Conservation (phyloP, 1,140 invertebrate species). For the Oreohelix idahoensis region DNA sequence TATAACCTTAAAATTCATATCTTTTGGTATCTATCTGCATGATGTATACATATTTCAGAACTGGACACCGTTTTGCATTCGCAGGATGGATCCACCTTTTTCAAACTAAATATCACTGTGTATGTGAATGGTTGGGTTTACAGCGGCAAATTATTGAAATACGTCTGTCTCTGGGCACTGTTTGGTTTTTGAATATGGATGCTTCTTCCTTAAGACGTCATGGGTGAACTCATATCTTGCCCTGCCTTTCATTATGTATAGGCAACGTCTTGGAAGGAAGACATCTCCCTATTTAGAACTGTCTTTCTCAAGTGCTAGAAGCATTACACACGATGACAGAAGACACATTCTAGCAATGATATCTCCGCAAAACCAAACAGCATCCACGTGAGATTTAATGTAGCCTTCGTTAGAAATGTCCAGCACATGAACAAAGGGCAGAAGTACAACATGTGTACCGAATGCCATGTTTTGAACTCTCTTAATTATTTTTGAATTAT, state of each 20-base stretch:
- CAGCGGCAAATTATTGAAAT: constrained; percentile 94
- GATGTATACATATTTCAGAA: no score
- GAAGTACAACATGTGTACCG: constrained; percentile 76
- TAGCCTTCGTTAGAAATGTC: constrained; percentile 90
- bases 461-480: constrained; percentile 83
- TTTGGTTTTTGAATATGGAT: constrained; percentile 82
- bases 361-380: constrained; percentile 94
- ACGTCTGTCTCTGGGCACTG: constrained; percentile 81
- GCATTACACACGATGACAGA: constrained; percentile 90
- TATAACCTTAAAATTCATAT: no score
- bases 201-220: constrained; percentile 86
- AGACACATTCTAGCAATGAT: constrained; percentile 95
- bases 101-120: background rate
- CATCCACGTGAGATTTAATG: constrained; percentile 97
- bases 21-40: no score
- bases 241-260: constrained; percentile 93
- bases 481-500: constrained; percentile 82
- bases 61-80: no score
- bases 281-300: constrained; percentile 80
- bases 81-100: background rate
- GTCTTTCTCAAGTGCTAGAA: constrained; percentile 83
- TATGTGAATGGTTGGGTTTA: constrained; percentile 75
- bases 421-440: constrained; percentile 88
- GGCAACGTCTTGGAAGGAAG: constrained; percentile 84
- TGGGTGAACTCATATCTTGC: constrained; percentile 93